Conservation (phyloP, 30 jellyfish, hydroid and myxozoan species). For the Morbakka virulenta region DNA sequence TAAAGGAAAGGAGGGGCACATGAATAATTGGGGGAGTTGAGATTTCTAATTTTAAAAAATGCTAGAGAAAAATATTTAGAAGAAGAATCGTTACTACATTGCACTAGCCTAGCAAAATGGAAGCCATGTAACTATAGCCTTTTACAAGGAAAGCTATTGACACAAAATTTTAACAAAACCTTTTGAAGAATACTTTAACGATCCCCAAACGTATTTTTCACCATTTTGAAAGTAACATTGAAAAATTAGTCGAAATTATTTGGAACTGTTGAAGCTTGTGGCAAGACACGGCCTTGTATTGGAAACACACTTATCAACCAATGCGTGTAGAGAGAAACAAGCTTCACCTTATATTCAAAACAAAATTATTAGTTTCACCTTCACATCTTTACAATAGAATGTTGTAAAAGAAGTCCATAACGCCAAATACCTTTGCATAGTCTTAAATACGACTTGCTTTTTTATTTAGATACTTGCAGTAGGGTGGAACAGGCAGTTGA, state of each 20-base stretch:
- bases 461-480: not conserved
- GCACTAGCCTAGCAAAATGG: too few relatives aligned
- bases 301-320: slow-evolving; percentile 51
- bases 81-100: too few relatives aligned
- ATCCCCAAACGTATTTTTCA: too few relatives aligned
- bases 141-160: too few relatives aligned
- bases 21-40: too few relatives aligned
- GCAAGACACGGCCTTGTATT: slow-evolving; percentile 8
- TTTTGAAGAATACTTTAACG: too few relatives aligned
- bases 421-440: slow-evolving; percentile 35
- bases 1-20: too few relatives aligned
- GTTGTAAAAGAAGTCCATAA: slow-evolving; percentile 13
- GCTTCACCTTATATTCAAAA: slow-evolving; percentile 50
- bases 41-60: too few relatives aligned
- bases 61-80: too few relatives aligned
- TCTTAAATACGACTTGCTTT: slow-evolving; percentile 31
- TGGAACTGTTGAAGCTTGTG: slow-evolving; percentile 22
- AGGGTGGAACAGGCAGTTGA: slow-evolving; percentile 22
- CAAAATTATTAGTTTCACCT: slow-evolving; percentile 19
- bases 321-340: slow-evolving; percentile 39
- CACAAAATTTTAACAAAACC: too few relatives aligned
- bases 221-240: too few relatives aligned
- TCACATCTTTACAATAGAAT: slow-evolving; percentile 23
- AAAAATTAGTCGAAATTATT: not conserved
- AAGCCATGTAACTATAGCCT: too few relatives aligned